Percentiles rank a stretch among this genome's conserved stretches.
Evolutionary conservation across 2,113 vertebrate genomes (phyloP).

Genomic region (Hippocampus comes): DNA sequence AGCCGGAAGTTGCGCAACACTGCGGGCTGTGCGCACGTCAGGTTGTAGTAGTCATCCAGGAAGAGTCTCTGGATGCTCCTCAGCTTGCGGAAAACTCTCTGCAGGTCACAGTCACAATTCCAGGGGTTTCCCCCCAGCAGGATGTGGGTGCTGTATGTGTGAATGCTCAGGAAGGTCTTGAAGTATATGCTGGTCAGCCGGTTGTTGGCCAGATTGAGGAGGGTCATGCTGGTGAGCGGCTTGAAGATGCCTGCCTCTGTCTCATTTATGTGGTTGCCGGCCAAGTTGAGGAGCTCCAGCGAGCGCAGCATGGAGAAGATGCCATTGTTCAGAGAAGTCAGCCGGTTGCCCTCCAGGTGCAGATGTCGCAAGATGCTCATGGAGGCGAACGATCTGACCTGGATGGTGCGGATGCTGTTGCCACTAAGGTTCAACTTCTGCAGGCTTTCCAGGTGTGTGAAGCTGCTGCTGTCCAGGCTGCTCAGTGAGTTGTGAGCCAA

Average conservation of each 20-base stretch:
- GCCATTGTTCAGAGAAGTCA: conserved; percentile 59
- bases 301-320: conserved; percentile 77
- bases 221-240: conserved; percentile 69
- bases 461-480: conserved; percentile 52
- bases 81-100: conserved; percentile 78
- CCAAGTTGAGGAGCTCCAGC: conserved; percentile 75
- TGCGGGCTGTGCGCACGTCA: conserved; percentile 66
- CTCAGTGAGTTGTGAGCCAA: conserved; percentile 69
- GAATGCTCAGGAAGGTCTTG: conserved; percentile 75
- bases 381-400: conserved; percentile 66
- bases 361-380: conserved; percentile 73
- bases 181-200: conserved; percentile 65
- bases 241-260: conserved; percentile 62
- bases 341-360: conserved; percentile 67
- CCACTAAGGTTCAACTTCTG: conserved; percentile 70
- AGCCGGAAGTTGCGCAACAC: conserved; percentile 57
- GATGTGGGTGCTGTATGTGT: conserved; percentile 76
- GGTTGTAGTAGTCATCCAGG: conserved; percentile 75
- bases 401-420: conserved; percentile 67
- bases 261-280: conserved; percentile 64
- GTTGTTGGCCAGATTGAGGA: conserved; percentile 73
- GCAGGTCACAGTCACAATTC: conserved; percentile 81
- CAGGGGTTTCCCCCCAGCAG: conserved; percentile 75
- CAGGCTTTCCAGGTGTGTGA: conserved; percentile 72
- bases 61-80: conserved; percentile 71